Conservation (phyloP, 2,888 invertebrate genomes). For the Onchidella celtica region DNA sequence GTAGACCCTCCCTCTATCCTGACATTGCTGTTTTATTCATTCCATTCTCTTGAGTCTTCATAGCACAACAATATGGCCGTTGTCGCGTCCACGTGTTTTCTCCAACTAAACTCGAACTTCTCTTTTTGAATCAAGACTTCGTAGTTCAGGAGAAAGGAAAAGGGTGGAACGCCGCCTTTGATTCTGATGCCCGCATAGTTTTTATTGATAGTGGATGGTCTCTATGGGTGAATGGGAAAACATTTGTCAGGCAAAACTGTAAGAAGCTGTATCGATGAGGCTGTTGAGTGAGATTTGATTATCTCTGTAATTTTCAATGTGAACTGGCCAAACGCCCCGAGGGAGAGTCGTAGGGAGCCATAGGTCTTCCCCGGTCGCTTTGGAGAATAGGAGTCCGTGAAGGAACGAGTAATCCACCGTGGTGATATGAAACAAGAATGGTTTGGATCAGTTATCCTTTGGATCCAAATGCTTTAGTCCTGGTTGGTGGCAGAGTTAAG, state of each 20-base stretch:
- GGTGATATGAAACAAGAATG: too few relatives aligned
- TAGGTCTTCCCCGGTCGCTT: neutral
- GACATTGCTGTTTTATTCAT: too few relatives aligned
- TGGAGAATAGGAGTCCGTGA: too few relatives aligned
- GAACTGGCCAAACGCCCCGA: neutral
- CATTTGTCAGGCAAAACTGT: neutral
- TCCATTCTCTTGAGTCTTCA: too few relatives aligned
- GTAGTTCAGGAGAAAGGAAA: too few relatives aligned
- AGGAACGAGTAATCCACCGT: too few relatives aligned
- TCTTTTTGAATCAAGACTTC: neutral
- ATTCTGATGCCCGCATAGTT: neutral
- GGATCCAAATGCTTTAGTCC: too few relatives aligned
- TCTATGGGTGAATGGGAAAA: neutral
- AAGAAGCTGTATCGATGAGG: neutral
- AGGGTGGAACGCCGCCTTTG: too few relatives aligned
- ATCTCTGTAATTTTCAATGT: neutral
- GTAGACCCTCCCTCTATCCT: too few relatives aligned
- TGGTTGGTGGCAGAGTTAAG: too few relatives aligned
- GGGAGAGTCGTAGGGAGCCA: neutral
- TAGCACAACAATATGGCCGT: too few relatives aligned
- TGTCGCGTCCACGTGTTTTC: neutral
- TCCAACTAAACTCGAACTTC: neutral
- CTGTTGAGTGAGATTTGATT: neutral
- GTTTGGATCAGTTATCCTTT: too few relatives aligned
- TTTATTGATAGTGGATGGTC: neutral